These are phyloP conservation scores for Hirundichthys speculiger DNA, from an alignment of 2,113 vertebrate genomes.

Conservation along the genomic window DNA sequence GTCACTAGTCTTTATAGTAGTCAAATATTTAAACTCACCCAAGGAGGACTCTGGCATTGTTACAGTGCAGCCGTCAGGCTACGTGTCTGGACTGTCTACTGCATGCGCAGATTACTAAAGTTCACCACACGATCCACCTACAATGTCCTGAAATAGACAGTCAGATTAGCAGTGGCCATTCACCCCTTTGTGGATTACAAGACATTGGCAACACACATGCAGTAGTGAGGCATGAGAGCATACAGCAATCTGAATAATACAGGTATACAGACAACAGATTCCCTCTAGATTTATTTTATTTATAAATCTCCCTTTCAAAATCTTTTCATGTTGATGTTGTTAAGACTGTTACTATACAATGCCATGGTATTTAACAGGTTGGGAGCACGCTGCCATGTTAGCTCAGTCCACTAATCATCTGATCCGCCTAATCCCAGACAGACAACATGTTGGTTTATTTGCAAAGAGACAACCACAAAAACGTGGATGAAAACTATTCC, in stretches of 20 bases:
- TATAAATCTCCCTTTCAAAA: neutral
- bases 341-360: neutral
- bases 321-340: neutral
- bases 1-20: neutral
- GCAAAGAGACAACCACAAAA: conserved; percentile 8
- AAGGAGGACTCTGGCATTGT: conserved; percentile 86
- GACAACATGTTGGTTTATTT: conserved; percentile 17
- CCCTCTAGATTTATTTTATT: too few relatives aligned
- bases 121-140: conserved; percentile 68
- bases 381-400: conserved; percentile 19
- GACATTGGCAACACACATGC: conserved; percentile 2
- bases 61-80: conserved; percentile 80
- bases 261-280: neutral
- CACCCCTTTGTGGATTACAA: conserved; percentile 69
- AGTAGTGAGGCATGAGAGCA: conserved; percentile 4
- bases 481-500: neutral
- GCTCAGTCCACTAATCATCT: conserved; percentile 54
- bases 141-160: conserved; percentile 84
- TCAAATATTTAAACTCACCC: conserved; percentile 76
- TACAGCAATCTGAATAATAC: conserved; percentile 3
- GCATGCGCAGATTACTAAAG: conserved; percentile 64
- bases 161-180: conserved; percentile 77
- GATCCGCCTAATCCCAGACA: conserved; percentile 55
- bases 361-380: conserved; percentile 8
- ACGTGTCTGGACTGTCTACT: conserved; percentile 72